These are phyloP conservation scores for Pygocentrus nattereri DNA, from an alignment of 2,797 vertebrate species.

Conservation along the genomic window DNA sequence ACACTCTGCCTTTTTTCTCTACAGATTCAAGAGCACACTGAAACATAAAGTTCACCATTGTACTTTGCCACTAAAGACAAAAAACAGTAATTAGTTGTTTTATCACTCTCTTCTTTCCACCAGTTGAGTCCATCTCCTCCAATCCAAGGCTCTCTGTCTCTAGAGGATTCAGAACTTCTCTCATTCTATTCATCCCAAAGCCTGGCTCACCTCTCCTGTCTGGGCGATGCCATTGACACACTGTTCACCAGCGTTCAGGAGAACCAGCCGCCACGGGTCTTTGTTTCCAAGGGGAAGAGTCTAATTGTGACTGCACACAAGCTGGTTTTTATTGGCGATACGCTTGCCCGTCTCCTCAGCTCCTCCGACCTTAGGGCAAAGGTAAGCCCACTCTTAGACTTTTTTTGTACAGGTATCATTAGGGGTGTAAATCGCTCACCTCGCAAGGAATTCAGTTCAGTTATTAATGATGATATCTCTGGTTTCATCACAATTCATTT, in stretches of 20 bases:
- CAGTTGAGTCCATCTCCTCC: constrained; percentile 78
- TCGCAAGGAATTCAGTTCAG: neutral
- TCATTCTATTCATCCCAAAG: constrained; percentile 92
- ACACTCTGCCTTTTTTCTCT: neutral
- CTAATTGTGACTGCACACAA: constrained; percentile 92
- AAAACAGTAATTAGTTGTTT: neutral
- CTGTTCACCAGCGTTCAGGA: constrained; percentile 86
- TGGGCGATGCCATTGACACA: constrained; percentile 85
- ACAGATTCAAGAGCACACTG: neutral
- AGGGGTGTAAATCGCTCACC: neutral
- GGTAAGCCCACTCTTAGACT: constrained; percentile 56
- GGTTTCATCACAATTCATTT: no score
- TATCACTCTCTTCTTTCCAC: constrained; percentile 27
- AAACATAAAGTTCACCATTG: no score
- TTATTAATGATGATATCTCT: neutral
- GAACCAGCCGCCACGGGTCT: constrained; percentile 87
- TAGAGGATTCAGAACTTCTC: constrained; percentile 88
- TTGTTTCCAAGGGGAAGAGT: constrained; percentile 88
- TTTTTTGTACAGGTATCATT: neutral
- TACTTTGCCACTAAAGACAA: neutral
- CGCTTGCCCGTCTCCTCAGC: constrained; percentile 86
- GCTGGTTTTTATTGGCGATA: constrained; percentile 93
- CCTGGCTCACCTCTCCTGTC: constrained; percentile 84
- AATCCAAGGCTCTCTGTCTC: constrained; percentile 76
- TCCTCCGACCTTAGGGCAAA: constrained; percentile 85